A percentile compares a stretch with the other conserved stretches of the same genome.
phyloP scores from a whole-genome alignment of 1,140 invertebrate species.

The Episyrphus balteatus region DNA sequence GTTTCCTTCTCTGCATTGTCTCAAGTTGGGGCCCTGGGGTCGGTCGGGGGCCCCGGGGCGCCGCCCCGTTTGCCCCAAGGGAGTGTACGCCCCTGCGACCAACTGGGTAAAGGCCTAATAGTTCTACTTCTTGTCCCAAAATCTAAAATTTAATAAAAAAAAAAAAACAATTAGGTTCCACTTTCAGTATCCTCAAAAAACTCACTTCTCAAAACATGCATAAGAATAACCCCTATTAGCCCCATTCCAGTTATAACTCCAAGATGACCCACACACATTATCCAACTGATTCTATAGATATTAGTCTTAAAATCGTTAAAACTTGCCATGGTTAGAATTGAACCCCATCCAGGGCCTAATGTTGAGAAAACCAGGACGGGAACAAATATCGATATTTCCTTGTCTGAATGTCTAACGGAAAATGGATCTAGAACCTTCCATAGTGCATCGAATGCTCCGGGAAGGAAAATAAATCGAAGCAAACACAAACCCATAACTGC shows the following conservation, averaged over 20 bases:
- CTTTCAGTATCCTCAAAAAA: too few species aligned
- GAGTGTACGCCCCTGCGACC: too few species aligned
- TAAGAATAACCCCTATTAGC: constrained; percentile 16
- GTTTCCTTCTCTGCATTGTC: too few species aligned
- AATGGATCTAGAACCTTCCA: constrained; percentile 64
- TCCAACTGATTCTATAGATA: constrained; percentile 25
- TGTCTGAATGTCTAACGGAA: too few species aligned
- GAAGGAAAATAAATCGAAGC: constrained; percentile 37
- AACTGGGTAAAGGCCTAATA: too few species aligned
- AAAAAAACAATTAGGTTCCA: too few species aligned
- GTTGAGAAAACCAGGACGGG: constrained; percentile 31
- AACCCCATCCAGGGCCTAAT: constrained; percentile 83
- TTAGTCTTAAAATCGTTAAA: constrained; percentile 83
- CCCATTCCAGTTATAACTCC: constrained; percentile 20
- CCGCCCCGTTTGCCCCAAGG: too few species aligned
- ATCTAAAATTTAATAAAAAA: too few species aligned
- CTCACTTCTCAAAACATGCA: too few species aligned
- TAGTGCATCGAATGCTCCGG: constrained; percentile 63
- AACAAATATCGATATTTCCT: constrained; percentile 4
- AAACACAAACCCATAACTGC: constrained; percentile 13
- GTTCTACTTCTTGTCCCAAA: too few species aligned
- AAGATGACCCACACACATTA: constrained; percentile 22
- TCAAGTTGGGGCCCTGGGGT: too few species aligned
- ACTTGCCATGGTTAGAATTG: constrained; percentile 78
- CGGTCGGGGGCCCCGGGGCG: too few species aligned